Evolutionary conservation across 2,797 vertebrate genomes (phyloP), one percentile per base, ranked within the genome.

Genomic region (Diceros bicornis): DNA sequence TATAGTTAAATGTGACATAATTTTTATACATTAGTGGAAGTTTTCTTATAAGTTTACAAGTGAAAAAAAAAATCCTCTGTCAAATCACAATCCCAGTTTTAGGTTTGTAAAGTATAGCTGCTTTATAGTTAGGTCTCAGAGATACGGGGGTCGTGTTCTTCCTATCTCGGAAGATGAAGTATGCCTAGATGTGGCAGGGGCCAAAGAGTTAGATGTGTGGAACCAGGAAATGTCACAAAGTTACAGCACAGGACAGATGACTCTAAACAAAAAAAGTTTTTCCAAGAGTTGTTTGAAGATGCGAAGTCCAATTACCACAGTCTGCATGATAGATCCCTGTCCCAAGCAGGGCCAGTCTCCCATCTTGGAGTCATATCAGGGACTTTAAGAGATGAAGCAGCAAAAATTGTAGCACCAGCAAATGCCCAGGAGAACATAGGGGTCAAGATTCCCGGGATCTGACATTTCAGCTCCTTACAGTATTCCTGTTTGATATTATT

Each of bases 51-150:
- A 75, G 47, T 83, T 87, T 20, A 61, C 61, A 97, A 44, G 4
- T 84, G 0, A 85, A 55, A 87, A 88, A 55, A 77, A 59, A 91
- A 92, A 55, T 17, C 29, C 7, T 72, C 86, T 71, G 44, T 88
- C 78, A 96, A 72, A 50, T 84, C 62, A 71, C 66, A 96, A 21
- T 89, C 37, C 66, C 66, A 77, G 6, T 84, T 93, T 72, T 12
- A 59, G 59, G 62, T 55, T 50, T 93, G 23, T 64, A 81, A 97
- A 94, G 69, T 91, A 77, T 6, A 89, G 75, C 47, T 90, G 52
- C 79, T 89, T 95, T 78, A 59, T 32, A 89, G 55, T 92, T 79
- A 66, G n/a, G 86, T 74, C 87, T 94, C 61, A 86, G 79, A 92
- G 77, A 34, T 25, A 37, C 0, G 21, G 57, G n/a, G 11, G 2